Base-by-base conservation (phyloP, 2,888 invertebrate species). In the Leptopilina drosophilae region DNA sequence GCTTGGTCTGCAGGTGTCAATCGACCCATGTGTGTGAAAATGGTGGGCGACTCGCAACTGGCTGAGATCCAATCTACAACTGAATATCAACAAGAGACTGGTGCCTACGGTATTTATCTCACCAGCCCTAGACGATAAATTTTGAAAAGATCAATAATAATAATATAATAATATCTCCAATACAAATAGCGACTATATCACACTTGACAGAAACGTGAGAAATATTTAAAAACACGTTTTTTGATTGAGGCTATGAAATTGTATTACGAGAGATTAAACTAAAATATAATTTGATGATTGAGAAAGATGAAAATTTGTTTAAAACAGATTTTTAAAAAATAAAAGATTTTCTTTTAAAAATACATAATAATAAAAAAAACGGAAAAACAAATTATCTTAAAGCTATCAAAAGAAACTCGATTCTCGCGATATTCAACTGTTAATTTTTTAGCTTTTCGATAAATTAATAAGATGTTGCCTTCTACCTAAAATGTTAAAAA, bases 1-100 rank as follows among this genome's bases (percentile, higher is more conserved):
- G 90, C 90, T 91, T 91, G 90, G 88, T 91, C 90, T 91, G 89
- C 90, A 91, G 90, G 90, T 91, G 89, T 87, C 90, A 90, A 89
- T 87, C 86, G 84, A 87, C 88, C 87, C 88, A 88, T 49, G 49
- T 88, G 89, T 90, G 89, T 89, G 89, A 90, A 87, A 90, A 89
- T 90, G 90, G 90, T 85, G 90, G 90, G 88, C 88, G 89, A 88
- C 90, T 90, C 89, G 87, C 90, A 89, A 90, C 88, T 88, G 89
- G 90, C 90, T 89, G 89, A 82, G 85, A 87, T 87, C 88, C 89
- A 87, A 88, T 87, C 90, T 88, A 89, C 90, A 90, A 89, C 90
- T 90, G 90, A 89, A 89, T 88, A 89, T 88, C 88, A 88, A 88
- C 89, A 89, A 89, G 90, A 89, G 89, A 89, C 90, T 90, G 90